Evolutionary conservation across 2,113 vertebrate species (phyloP).

Genomic region (Otocyon megalotis): DNA sequence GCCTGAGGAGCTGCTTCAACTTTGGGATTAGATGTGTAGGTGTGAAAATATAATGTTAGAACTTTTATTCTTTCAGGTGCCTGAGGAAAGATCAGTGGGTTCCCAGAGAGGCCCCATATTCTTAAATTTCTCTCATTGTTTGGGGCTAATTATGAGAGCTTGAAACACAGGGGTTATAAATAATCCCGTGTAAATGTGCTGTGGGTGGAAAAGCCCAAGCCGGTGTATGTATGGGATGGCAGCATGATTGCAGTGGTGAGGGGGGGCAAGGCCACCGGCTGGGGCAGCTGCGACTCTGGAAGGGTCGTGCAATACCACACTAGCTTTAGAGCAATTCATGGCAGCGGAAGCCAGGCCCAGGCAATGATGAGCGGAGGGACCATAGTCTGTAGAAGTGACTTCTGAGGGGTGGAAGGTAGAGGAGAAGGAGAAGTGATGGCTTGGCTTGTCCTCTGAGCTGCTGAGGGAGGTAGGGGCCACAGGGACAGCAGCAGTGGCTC

Average conservation of each 20-base stretch:
- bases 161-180: background rate
- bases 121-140: background rate
- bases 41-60: background rate
- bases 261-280: background rate
- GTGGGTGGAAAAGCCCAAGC: background rate
- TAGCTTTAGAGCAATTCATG: background rate
- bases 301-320: background rate
- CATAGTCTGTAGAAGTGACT: background rate
- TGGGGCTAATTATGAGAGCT: background rate
- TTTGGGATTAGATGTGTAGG: background rate
- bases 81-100: background rate
- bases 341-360: background rate
- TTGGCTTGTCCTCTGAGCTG: background rate
- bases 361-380: background rate
- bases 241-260: background rate
- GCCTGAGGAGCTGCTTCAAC: background rate
- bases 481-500: background rate
- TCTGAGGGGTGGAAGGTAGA: background rate
- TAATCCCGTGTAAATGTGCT: background rate
- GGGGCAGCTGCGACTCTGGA: background rate
- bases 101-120: background rate
- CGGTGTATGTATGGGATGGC: background rate
- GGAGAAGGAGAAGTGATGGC: background rate
- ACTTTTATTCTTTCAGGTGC: background rate
- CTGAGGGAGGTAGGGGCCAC: background rate